Conservation (phyloP, 2,797 vertebrate species). For the Naso thynnoides region DNA sequence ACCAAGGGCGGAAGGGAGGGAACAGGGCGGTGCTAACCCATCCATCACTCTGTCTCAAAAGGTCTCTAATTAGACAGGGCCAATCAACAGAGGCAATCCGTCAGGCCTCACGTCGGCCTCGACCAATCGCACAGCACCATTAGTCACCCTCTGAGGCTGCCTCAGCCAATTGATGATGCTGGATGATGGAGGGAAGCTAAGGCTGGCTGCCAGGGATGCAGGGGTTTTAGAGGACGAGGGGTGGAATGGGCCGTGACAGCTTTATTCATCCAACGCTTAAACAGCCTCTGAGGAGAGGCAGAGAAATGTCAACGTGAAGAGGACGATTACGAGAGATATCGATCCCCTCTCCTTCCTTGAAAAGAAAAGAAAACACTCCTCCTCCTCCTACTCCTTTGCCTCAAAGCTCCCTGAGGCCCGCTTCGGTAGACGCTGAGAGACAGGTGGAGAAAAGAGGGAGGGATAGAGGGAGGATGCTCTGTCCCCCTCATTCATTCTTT, state of each 20-base stretch:
- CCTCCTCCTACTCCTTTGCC: constrained; percentile 40
- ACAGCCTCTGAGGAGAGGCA: constrained; percentile 89
- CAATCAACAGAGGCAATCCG: constrained; percentile 83
- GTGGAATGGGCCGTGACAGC: constrained; percentile 91
- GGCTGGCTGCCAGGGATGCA: constrained; percentile 67
- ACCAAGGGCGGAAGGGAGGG: constrained; percentile 46
- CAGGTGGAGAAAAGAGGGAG: constrained; percentile 44
- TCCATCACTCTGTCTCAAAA: constrained; percentile 72
- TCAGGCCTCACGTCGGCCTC: constrained; percentile 75
- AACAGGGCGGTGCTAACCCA: constrained; percentile 60
- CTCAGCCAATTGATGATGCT: constrained; percentile 81
- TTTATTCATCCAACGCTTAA: constrained; percentile 95
- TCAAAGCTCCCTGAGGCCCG: constrained; percentile 48
- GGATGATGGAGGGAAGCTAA: constrained; percentile 80
- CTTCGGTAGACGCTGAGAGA: constrained; percentile 41
- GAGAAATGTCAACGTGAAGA: constrained; percentile 82
- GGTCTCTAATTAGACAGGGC: constrained; percentile 77
- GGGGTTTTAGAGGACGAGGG: constrained; percentile 83
- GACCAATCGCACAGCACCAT: constrained; percentile 82
- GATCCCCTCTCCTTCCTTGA: constrained; percentile 69
- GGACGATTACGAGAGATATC: constrained; percentile 81
- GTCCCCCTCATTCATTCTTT: constrained; percentile 45
- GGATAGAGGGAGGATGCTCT: constrained; percentile 36
- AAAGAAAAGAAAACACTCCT: constrained; percentile 68
- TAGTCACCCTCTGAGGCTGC: constrained; percentile 76